Percentiles rank a stretch among this genome's conserved stretches.
These are phyloP conservation scores for Caenorhabditis macrosperma DNA, from an alignment of 2,888 invertebrate species.

Conservation along the genomic window DNA sequence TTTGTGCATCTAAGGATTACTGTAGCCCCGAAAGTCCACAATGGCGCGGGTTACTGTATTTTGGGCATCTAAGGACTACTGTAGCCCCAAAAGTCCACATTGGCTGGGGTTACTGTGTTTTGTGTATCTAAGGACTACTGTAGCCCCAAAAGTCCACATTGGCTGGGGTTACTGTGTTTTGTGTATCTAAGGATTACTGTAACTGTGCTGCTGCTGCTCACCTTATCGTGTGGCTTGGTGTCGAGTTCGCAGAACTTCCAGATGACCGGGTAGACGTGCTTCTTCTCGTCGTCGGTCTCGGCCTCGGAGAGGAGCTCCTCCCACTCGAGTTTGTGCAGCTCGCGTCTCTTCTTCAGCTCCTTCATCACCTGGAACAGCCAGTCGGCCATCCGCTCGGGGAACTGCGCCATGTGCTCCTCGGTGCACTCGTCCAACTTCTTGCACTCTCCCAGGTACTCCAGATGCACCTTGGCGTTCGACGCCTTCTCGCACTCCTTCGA, in stretches of 20 bases:
- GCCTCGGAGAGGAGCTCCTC: constrained; percentile 90
- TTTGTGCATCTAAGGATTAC: no score
- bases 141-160: no score
- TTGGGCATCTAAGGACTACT: no score
- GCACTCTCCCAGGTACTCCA: constrained; percentile 91
- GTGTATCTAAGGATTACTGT: no score
- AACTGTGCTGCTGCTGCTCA: no score
- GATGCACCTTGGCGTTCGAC: constrained; percentile 83
- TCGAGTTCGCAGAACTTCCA: constrained; percentile 98
- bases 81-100: no score
- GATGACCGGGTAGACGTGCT: constrained; percentile 88
- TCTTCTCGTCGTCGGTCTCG: constrained; percentile 83
- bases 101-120: no score
- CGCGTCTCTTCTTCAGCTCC: constrained; percentile 80
- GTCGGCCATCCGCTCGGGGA: constrained; percentile 96
- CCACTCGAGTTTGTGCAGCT: constrained; percentile 85
- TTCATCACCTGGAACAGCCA: constrained; percentile 85
- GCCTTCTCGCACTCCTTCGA: constrained; percentile 72
- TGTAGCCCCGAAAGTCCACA: no score
- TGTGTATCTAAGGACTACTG: no score
- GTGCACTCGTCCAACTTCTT: constrained; percentile 84
- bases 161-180: no score
- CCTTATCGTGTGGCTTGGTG: constrained; percentile 91
- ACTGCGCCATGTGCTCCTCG: constrained; percentile 92
- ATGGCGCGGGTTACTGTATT: no score